Percentiles rank a stretch among this genome's conserved stretches.
Conservation (phyloP, 2,797 vertebrate genomes). For the Siniperca obscura region DNA sequence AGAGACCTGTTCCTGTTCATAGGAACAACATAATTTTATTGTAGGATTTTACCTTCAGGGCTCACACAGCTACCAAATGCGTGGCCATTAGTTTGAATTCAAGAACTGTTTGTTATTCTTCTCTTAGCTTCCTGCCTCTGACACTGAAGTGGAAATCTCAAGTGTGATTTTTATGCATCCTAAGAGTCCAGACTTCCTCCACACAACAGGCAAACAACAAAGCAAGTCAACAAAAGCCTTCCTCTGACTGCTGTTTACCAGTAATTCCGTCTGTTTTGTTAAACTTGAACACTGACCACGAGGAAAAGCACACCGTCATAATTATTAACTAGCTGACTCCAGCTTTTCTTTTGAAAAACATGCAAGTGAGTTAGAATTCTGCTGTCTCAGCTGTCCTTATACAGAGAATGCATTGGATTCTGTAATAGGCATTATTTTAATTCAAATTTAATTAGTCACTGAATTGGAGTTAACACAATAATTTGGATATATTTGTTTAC, state of each 20-base stretch:
- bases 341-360: slow-evolving; percentile 29
- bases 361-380: neutral
- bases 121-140: slow-evolving; percentile 7
- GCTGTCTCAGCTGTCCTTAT: neutral
- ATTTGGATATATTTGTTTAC: neutral
- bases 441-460: neutral
- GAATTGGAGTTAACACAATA: neutral
- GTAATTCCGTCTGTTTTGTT: neutral
- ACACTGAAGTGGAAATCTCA: slow-evolving; percentile 26
- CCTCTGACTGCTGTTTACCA: slow-evolving; percentile 3
- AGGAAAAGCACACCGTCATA: slow-evolving; percentile 10
- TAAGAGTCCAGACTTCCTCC: slow-evolving; percentile 8
- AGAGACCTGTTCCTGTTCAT: neutral
- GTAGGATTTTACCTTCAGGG: slow-evolving; percentile 6
- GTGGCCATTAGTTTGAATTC: slow-evolving; percentile 4
- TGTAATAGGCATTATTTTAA: neutral
- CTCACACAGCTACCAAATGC: neutral
- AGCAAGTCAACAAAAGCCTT: slow-evolving; percentile 12
- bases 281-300: neutral
- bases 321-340: slow-evolving; percentile 53
- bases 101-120: slow-evolving; percentile 25
- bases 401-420: neutral
- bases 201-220: slow-evolving; percentile 14
- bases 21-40: neutral
- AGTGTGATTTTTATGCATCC: slow-evolving; percentile 17